Percentiles rank a stretch among this genome's conserved stretches.
Conservation (phyloP, 2,113 vertebrate species). For the Hydropotes inermis region DNA sequence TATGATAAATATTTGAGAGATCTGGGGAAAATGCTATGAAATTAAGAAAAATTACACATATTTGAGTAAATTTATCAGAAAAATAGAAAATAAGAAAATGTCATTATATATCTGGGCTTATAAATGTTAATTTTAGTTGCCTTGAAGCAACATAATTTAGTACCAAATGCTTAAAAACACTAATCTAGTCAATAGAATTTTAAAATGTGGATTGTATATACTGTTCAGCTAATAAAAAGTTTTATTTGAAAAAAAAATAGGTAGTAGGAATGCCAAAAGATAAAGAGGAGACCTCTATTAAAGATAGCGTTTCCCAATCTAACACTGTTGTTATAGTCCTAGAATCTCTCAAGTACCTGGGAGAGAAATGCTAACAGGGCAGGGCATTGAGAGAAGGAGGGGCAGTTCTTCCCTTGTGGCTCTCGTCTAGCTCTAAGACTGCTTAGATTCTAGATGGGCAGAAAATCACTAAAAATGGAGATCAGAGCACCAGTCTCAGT, state of each 20-base stretch:
- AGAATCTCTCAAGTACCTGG: background rate
- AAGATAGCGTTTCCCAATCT: background rate
- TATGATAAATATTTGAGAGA: background rate
- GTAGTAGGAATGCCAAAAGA: background rate
- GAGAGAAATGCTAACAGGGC: background rate
- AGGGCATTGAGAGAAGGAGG: background rate
- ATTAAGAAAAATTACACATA: background rate
- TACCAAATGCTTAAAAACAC: background rate
- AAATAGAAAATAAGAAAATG: background rate
- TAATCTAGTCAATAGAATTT: background rate
- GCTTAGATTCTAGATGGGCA: constrained; percentile 33
- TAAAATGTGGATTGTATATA: background rate
- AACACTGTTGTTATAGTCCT: background rate
- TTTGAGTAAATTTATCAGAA: background rate
- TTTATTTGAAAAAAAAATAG: background rate
- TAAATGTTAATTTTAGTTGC: constrained; percentile 22
- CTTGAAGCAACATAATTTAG: background rate
- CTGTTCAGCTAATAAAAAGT: background rate
- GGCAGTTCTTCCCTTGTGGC: background rate
- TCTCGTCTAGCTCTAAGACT: constrained; percentile 43
- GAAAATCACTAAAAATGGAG: constrained; percentile 37
- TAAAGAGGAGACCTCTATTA: background rate
- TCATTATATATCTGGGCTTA: background rate
- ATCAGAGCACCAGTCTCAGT: constrained; percentile 29
- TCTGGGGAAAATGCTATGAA: background rate